Evolutionary conservation across 2,113 vertebrate genomes (phyloP).

Genomic region (Prolemur simus): DNA sequence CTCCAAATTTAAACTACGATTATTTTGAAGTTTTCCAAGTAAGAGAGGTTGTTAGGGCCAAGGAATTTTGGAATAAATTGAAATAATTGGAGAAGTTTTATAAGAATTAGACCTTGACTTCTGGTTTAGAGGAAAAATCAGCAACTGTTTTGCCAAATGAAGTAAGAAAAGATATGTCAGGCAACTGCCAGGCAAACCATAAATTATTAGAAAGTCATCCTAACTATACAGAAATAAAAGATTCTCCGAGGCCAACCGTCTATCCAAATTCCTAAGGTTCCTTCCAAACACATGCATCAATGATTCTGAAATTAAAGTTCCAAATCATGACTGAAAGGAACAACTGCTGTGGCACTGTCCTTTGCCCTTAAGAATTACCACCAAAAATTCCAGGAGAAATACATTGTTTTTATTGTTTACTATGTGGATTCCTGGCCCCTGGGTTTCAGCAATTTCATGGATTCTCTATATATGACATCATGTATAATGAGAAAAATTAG

Average conservation of each 20-base stretch:
- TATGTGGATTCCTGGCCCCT: background rate
- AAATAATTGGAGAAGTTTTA: background rate
- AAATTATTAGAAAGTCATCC: background rate
- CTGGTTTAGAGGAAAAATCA: background rate
- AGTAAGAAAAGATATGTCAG: background rate
- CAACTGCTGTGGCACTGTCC: background rate
- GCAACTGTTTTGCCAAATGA: background rate
- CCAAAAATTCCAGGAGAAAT: background rate
- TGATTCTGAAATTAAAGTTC: constrained; percentile 23
- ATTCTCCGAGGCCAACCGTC: background rate
- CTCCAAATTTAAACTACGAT: background rate
- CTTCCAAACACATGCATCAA: background rate
- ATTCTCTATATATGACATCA: background rate
- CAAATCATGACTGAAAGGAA: background rate
- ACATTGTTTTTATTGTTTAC: background rate
- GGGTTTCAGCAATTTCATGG: background rate
- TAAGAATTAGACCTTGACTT: background rate
- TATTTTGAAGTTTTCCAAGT: constrained; percentile 5
- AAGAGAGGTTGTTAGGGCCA: background rate
- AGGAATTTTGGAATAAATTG: background rate
- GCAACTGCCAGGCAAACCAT: background rate
- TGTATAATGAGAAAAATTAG: background rate
- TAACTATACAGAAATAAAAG: background rate
- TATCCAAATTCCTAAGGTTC: background rate
- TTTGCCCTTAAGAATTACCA: background rate